Evolutionary conservation across 2,113 vertebrate species (phyloP).

Genomic region (Halichoerus grypus): DNA sequence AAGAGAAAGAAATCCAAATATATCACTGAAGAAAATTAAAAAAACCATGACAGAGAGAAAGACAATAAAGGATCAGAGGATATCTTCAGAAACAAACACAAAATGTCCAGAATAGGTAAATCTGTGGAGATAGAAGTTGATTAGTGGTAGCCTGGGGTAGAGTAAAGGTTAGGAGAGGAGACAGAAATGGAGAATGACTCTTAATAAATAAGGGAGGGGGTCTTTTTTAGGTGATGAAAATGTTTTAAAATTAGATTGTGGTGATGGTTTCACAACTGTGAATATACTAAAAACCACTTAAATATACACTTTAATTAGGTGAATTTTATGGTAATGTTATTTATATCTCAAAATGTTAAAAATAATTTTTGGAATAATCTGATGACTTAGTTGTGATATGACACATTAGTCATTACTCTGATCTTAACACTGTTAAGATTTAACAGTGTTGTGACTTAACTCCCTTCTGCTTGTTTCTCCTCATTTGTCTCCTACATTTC

Average conservation of each 20-base stretch:
- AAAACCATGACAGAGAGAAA: neutral
- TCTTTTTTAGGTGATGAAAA: neutral
- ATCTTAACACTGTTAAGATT: neutral
- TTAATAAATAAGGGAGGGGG: neutral
- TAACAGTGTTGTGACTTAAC: neutral
- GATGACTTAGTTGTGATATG: neutral
- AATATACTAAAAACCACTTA: neutral
- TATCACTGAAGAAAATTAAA: neutral
- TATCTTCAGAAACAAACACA: neutral
- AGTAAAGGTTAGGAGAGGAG: neutral
- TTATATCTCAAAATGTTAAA: neutral
- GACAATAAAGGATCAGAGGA: neutral
- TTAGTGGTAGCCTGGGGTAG: neutral
- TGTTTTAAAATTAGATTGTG: neutral
- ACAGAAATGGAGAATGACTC: neutral
- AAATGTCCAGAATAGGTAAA: neutral
- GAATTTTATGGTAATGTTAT: neutral
- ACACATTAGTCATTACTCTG: neutral
- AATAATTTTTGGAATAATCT: neutral
- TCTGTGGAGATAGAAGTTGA: neutral
- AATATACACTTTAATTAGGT: neutral
- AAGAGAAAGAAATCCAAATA: neutral
- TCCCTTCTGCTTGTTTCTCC: neutral
- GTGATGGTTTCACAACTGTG: neutral
- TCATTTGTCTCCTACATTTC: neutral